Evolutionary conservation across 2,888 invertebrate species (phyloP).

Genomic region (Leptogaster cylindrica): DNA sequence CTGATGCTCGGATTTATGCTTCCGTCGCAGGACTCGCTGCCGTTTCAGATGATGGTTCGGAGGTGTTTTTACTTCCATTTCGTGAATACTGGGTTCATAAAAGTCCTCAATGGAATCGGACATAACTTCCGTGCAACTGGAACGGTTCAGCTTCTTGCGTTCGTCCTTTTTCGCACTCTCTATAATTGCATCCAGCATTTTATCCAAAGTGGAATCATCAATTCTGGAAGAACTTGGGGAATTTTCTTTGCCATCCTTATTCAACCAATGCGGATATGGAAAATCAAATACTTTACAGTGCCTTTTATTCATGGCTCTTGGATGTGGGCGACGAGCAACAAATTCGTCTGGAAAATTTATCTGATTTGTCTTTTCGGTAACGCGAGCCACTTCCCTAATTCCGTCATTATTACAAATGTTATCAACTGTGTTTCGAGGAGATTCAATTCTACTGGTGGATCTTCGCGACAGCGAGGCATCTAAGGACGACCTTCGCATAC

Average conservation of each 20-base stretch:
- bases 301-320: not conserved
- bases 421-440: too few species aligned
- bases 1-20: constrained; percentile 32
- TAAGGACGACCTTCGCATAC: constrained; percentile 40
- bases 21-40: constrained; percentile 58
- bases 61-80: constrained; percentile 61
- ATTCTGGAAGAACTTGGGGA: constrained; percentile 58
- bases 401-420: not conserved
- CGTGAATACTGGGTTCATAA: constrained; percentile 54
- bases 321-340: not conserved
- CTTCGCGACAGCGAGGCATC: constrained; percentile 24
- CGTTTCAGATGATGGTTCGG: constrained; percentile 56
- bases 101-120: constrained; percentile 16
- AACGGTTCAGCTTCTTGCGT: not conserved
- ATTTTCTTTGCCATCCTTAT: constrained; percentile 42
- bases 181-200: constrained; percentile 61
- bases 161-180: constrained; percentile 57
- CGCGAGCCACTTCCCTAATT: not conserved
- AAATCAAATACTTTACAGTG: constrained; percentile 17
- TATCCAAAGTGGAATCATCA: constrained; percentile 60
- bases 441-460: too few species aligned
- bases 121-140: too few species aligned
- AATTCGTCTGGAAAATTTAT: constrained; percentile 10
- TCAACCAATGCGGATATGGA: not conserved
- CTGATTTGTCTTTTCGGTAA: not conserved